These are phyloP conservation scores for Nemotelus nigrinus DNA, from an alignment of 2,888 invertebrate species.

Conservation along the genomic window DNA sequence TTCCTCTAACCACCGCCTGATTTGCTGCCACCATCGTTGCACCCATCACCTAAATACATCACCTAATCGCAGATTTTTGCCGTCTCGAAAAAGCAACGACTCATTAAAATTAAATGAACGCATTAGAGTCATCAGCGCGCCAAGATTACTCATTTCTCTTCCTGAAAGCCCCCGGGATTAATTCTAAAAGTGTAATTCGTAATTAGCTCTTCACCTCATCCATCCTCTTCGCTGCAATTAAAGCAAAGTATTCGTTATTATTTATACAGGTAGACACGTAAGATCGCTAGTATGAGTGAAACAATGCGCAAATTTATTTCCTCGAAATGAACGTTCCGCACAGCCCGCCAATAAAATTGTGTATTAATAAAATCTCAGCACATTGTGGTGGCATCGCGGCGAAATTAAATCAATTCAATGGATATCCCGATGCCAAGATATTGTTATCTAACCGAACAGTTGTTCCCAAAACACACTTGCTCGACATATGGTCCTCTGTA, in stretches of 20 bases:
- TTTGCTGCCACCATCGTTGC: no score
- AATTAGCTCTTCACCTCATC: not conserved
- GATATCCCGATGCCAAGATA: conserved; percentile 2
- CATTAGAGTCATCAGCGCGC: no score
- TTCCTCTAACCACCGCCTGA: no score
- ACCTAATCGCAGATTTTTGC: no score
- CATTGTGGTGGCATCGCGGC: not conserved
- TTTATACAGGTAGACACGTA: no score
- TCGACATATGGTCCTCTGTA: no score
- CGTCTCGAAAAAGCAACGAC: no score
- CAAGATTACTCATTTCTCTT: not conserved
- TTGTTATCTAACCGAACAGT: not conserved
- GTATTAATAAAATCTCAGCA: conserved; percentile 7
- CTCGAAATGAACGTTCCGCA: not conserved
- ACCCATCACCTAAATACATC: no score
- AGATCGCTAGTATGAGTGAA: not conserved
- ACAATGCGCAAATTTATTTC: conserved; percentile 2
- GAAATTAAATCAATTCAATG: not conserved
- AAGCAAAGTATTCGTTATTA: not conserved
- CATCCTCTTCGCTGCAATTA: not conserved
- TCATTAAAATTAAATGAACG: no score
- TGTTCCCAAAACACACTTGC: no score
- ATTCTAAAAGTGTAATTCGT: not conserved
- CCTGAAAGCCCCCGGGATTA: not conserved
- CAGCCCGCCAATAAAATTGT: not conserved